Evolutionary conservation across 2,797 vertebrate species (phyloP).

Genomic region (Taeniopygia guttata): DNA sequence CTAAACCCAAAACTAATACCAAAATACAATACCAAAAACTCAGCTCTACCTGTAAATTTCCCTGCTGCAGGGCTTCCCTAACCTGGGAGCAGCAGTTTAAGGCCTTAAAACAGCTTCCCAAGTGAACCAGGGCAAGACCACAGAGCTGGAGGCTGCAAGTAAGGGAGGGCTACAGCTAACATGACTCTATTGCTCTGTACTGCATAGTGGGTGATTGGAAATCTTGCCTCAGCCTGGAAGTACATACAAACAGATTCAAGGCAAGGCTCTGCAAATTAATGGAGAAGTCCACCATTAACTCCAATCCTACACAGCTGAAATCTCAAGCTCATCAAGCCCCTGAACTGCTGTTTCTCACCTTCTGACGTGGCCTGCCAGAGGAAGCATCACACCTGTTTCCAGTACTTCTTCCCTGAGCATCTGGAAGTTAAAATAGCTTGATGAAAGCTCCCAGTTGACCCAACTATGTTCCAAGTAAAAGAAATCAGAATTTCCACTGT

Average conservation of each 20-base stretch:
- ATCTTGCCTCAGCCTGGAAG: not conserved
- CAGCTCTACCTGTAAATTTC: not conserved
- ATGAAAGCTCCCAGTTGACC: not conserved
- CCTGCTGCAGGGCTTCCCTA: not conserved
- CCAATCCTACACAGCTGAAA: not conserved
- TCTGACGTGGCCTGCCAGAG: not conserved
- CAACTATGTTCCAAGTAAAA: not conserved
- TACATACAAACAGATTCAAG: not conserved
- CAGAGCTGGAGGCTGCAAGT: not conserved
- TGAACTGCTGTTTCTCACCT: not conserved
- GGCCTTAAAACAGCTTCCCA: not conserved
- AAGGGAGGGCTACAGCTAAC: not conserved
- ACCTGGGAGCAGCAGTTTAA: not conserved
- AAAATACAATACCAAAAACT: not conserved
- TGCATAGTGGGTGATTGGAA: not conserved
- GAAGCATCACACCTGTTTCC: not conserved
- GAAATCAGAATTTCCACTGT: not conserved
- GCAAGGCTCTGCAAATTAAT: not conserved
- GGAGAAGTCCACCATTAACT: not conserved
- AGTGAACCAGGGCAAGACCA: not conserved
- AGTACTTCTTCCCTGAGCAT: fast-evolving
- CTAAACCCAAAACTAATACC: too few relatives aligned
- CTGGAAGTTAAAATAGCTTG: not conserved
- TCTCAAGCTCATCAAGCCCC: not conserved
- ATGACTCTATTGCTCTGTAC: not conserved